Conservation (phyloP, 2,797 vertebrate genomes). For the Cyclura pinguis region DNA sequence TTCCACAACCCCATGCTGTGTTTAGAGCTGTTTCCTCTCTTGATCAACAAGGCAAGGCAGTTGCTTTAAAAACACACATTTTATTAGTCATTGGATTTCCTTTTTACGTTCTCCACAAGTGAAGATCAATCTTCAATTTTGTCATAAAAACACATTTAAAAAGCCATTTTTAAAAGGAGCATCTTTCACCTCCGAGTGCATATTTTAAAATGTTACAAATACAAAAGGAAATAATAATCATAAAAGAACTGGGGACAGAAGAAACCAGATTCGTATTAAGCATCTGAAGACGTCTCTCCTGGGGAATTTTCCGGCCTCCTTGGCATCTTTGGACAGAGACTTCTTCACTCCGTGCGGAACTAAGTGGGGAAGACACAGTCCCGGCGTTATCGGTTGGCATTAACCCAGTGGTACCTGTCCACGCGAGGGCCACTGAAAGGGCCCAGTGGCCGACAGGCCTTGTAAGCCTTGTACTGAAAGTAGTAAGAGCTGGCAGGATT, state of each 20-base stretch:
- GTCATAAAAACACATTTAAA: constrained; percentile 51
- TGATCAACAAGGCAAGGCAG: background rate
- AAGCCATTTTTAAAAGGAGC: constrained; percentile 25
- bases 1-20: background rate
- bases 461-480: constrained; percentile 78
- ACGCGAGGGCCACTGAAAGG: constrained; percentile 81
- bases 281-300: background rate
- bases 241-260: background rate
- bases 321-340: too few species aligned
- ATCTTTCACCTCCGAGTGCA: background rate
- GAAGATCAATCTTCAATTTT: constrained; percentile 36
- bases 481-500: constrained; percentile 70
- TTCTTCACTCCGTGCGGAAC: background rate
- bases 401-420: constrained; percentile 97
- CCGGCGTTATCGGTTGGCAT: constrained; percentile 78
- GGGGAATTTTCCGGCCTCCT: background rate
- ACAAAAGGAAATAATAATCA: constrained; percentile 2
- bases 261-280: background rate
- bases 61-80: constrained; percentile 28
- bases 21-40: background rate
- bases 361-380: background rate
- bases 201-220: constrained; percentile 2
- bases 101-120: constrained; percentile 56
- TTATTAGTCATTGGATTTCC: constrained; percentile 69
- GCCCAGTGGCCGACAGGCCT: constrained; percentile 74